Percentiles rank a stretch among this genome's conserved stretches.
Conservation (phyloP, 2,113 vertebrate genomes). For the Solea senegalensis region DNA sequence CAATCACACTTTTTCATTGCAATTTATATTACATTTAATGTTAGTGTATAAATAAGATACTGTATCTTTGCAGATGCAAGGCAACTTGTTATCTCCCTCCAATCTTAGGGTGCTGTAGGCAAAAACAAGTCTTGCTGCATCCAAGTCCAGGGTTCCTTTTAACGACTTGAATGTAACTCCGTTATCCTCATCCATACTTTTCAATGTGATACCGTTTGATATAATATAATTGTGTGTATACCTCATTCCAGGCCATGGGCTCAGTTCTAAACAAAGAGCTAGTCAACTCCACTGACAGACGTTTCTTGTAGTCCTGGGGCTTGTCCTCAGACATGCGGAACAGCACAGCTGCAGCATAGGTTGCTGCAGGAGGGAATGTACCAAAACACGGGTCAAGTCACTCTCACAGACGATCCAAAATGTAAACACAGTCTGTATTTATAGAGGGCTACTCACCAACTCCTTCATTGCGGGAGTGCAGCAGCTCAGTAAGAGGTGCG, state of each 20-base stretch:
- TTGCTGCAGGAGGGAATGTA: constrained; percentile 80
- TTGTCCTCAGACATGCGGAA: constrained; percentile 99
- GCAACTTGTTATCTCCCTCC: too few species aligned
- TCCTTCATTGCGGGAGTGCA: constrained; percentile 97
- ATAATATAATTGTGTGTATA: constrained; percentile 55
- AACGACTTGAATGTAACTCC: too few species aligned
- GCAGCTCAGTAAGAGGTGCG: constrained; percentile 94
- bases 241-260: constrained; percentile 99
- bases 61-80: too few species aligned
- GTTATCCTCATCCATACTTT: too few species aligned
- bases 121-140: too few species aligned
- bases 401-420: neutral
- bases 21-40: too few species aligned
- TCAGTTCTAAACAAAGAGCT: constrained; percentile 98
- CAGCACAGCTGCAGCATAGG: constrained; percentile 95
- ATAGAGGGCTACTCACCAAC: constrained; percentile 84
- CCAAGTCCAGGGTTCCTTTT: too few species aligned
- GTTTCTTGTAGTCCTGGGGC: constrained; percentile 98
- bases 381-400: neutral
- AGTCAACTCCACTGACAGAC: constrained; percentile 95
- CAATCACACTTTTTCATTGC: too few species aligned
- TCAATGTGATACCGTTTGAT: neutral
- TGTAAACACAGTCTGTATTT: neutral
- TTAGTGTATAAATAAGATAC: too few species aligned
- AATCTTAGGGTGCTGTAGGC: too few species aligned